Evolutionary conservation across 2,797 vertebrate species (phyloP), one percentile per base, ranked within the genome.

Genomic region (Neomorphus geoffroyi): DNA sequence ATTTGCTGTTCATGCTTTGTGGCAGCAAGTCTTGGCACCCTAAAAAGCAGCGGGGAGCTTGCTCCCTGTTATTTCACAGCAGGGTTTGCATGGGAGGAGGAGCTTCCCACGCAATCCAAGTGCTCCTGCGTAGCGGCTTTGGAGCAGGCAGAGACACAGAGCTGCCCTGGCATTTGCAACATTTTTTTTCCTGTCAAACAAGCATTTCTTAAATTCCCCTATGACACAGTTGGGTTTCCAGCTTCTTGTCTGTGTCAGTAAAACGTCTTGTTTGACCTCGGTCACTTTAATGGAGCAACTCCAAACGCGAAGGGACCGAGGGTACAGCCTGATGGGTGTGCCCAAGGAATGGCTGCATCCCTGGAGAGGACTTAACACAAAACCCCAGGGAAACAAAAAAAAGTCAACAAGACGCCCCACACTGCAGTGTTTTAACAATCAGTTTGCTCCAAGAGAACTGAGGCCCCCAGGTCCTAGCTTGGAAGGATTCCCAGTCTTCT

Each of bases 401-500:
- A 30, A 22, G 30, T 23, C 41, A 65, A 27, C 13, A 11, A 33
- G 51, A 12, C 2, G 3, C 28, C 27, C 23, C 21, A 10, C 1
- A 9, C 51, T 56, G 67, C 71, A 37, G 50, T 48, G 18, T 80
- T 77, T 91, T 26, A 41, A 35, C 73, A 9, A 8, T 43, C 17
- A 11, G 22, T 48, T 16, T 67, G 41, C 86, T 89, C 58, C 66
- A 8, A 71, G 53, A 65, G 53, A 89, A 8, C 46, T 22, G 35
- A 48, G 73, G 33, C 92, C 86, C 88, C 92, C 74, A 50, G 66
- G 72, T 78, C 60, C 75, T 3, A 6, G 7, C 51, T 43, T 91
- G 95, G 96, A 96, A 90, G 39, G 48, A 18, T 77, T 94, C 93
- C 92, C 93, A 77, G 72, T 9, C 18, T 74, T 69, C 58, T 50